Evolutionary conservation across 2,797 vertebrate genomes (phyloP), one percentile per base, ranked within the genome.

Genomic region (Dendrocincla tyrannina): DNA sequence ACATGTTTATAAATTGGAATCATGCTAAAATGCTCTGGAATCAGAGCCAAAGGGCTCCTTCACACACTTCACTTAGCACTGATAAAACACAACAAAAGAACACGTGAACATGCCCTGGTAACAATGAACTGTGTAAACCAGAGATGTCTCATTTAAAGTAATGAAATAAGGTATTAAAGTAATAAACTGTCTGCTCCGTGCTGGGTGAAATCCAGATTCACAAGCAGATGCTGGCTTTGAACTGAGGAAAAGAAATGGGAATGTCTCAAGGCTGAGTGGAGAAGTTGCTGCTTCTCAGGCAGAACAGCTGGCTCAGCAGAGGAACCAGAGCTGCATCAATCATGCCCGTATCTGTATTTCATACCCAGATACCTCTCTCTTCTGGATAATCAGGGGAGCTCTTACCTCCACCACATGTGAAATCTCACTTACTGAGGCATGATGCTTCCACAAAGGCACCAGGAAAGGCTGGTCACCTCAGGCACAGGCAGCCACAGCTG

Each of bases 251-350:
- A 89, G 42, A 46, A 86, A 24, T 28, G 24, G 27, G 58, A 89
- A 22, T 70, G 9, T 73, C 30, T 30, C 25, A 22, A 81, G 64
- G 46, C 50, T 8, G 1, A 13, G 0, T 3, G 92, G 24, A 64
- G 70, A 98, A 93, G 62, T 41, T 98, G 55, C 16, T 11, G 32
- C 84, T 94, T 53, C 98, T 98, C 88, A 97, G 83, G 80, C n/a
- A 95, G 37, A 94, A 96, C 69, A 95, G 66, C 83, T 98, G 97
- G 96, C 87, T 98, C 70, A 96, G 96, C 17, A 92, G 94, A 89
- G 98, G 97, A 44, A 96, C 96, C 47, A 95, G 97, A 88, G 97
- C 52, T 89, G 79, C 98, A 68, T 98, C 98, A 91, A 97, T 97
- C 44, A 97, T 17, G 5, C 8, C 5, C 19, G 10, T 24, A 15